These are phyloP conservation scores for Timandra comae DNA, from an alignment of 2,888 invertebrate species.

Conservation along the genomic window DNA sequence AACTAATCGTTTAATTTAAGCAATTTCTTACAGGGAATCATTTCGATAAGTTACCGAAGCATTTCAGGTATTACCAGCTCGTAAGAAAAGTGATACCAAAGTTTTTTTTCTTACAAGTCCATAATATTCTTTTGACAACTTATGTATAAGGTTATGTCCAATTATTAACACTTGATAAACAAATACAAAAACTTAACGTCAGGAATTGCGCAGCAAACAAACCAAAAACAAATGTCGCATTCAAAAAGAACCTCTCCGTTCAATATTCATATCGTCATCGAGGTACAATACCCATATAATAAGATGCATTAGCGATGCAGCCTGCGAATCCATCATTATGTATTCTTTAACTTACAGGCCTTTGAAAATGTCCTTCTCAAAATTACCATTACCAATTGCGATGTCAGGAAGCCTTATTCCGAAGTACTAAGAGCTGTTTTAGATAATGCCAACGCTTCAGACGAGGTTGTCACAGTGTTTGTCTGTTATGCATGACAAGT, in stretches of 20 bases:
- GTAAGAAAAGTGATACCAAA: too few species aligned
- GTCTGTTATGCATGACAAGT: constrained; percentile 27
- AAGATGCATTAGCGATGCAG: constrained; percentile 49
- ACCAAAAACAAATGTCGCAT: constrained; percentile 7
- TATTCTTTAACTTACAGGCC: constrained; percentile 36
- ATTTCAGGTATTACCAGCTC: too few species aligned
- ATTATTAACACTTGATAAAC: too few species aligned
- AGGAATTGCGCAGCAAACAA: too few species aligned
- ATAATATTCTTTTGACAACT: too few species aligned
- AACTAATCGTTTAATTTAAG: too few species aligned
- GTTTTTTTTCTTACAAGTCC: too few species aligned
- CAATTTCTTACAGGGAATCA: too few species aligned
- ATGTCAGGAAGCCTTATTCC: constrained; percentile 10
- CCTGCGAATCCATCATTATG: constrained; percentile 50
- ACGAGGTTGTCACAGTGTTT: constrained; percentile 11
- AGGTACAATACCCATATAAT: constrained; percentile 39
- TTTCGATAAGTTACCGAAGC: too few species aligned
- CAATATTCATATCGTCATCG: constrained; percentile 40
- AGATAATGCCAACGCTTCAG: not conserved
- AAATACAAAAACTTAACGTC: too few species aligned
- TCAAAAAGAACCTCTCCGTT: constrained; percentile 17
- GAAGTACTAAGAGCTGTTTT: constrained; percentile 7
- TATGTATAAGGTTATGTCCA: too few species aligned
- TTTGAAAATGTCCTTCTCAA: constrained; percentile 47
- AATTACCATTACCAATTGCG: constrained; percentile 11